Conservation (phyloP, 2,888 invertebrate genomes). For the Metalampra italica region DNA sequence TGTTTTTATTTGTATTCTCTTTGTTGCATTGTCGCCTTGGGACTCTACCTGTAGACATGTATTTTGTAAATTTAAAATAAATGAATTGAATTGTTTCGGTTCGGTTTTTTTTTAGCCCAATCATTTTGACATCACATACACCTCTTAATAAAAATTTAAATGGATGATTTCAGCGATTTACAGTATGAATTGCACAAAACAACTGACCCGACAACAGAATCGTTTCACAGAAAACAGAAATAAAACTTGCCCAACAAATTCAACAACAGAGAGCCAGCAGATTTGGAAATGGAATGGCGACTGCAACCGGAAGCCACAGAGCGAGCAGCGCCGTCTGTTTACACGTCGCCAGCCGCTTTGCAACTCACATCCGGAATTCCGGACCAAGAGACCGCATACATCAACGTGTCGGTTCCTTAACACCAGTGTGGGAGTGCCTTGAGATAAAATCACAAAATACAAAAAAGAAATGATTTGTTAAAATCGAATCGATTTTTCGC, state of each 20-base stretch:
- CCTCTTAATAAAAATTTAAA: too few species aligned
- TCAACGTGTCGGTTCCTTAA: background rate
- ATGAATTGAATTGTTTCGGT: too few species aligned
- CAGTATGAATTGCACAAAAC: background rate
- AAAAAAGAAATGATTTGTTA: too few species aligned
- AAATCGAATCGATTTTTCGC: too few species aligned
- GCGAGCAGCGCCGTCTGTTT: background rate
- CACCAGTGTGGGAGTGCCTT: background rate
- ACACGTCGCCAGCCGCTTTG: background rate
- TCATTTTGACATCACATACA: too few species aligned
- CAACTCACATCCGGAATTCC: background rate
- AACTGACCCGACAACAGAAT: background rate
- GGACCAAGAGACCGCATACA: background rate
- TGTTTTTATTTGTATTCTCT: too few species aligned
- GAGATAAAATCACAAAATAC: too few species aligned
- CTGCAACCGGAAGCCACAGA: constrained; percentile 2
- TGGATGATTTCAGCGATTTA: background rate
- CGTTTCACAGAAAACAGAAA: background rate
- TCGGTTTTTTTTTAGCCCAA: too few species aligned
- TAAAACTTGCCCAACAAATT: constrained; percentile 10
- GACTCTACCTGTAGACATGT: too few species aligned
- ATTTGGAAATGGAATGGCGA: constrained; percentile 13
- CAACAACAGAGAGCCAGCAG: constrained; percentile 6
- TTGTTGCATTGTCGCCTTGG: too few species aligned
- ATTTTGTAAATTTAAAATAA: too few species aligned